phyloP scores from a whole-genome alignment of 2,797 vertebrate species.

The Chloroceryle amazona region DNA sequence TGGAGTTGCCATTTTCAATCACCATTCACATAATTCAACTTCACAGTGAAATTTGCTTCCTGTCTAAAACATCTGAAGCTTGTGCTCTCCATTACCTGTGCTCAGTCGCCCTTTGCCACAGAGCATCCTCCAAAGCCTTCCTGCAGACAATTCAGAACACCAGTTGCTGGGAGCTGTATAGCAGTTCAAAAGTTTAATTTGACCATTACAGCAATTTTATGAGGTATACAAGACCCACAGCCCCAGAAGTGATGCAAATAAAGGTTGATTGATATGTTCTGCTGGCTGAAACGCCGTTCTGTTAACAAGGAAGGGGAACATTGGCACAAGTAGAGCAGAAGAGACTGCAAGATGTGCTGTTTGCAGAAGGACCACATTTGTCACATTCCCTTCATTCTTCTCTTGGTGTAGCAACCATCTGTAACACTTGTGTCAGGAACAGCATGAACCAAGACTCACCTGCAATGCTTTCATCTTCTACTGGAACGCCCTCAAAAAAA shows the following conservation, averaged over 20 bases:
- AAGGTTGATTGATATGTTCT: background rate
- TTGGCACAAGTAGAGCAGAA: background rate
- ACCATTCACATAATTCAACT: background rate
- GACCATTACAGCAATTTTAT: background rate
- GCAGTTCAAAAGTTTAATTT: constrained; percentile 33
- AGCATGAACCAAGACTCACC: background rate
- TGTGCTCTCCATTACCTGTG: background rate
- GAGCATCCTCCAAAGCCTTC: background rate
- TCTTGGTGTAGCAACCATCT: background rate
- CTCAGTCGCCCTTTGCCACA: no score
- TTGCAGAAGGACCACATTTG: background rate
- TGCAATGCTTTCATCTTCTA: background rate
- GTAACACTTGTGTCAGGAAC: background rate
- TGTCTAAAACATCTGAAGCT: background rate
- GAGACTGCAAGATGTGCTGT: background rate
- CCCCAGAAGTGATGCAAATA: background rate
- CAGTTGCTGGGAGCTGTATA: background rate
- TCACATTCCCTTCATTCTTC: background rate
- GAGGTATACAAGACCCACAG: background rate
- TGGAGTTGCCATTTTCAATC: background rate
- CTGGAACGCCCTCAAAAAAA: background rate
- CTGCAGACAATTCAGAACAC: background rate
- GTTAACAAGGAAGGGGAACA: background rate
- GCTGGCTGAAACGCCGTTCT: background rate
- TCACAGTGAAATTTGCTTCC: background rate